phyloP scores from a whole-genome alignment of 1,140 invertebrate species.

The Apocrypta bakeri region DNA sequence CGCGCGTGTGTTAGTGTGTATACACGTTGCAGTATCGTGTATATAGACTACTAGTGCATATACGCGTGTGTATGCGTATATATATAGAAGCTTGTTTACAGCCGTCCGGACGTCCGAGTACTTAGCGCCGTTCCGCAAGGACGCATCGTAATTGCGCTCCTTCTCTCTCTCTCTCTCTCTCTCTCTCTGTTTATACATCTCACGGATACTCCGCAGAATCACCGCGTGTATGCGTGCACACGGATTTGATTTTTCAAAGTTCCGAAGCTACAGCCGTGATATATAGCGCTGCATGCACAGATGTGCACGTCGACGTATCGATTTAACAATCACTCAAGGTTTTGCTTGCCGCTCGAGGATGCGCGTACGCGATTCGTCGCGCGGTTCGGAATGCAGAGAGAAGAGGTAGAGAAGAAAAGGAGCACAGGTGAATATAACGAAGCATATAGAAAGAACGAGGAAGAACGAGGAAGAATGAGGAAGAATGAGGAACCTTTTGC shows the following conservation, averaged over 20 bases:
- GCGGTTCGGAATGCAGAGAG: too few relatives aligned
- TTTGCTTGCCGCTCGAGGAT: not conserved
- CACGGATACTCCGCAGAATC: too few relatives aligned
- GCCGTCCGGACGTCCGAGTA: conserved; percentile 37
- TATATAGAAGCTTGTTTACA: not conserved
- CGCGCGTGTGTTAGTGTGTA: too few relatives aligned
- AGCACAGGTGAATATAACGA: not conserved
- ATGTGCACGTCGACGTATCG: conserved; percentile 6
- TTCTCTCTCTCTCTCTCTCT: not conserved
- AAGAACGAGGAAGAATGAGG: conserved; percentile 30
- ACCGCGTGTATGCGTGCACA: too few relatives aligned
- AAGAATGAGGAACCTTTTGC: conserved; percentile 90
- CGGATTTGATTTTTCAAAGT: too few relatives aligned
- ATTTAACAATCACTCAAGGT: conserved; percentile 47
- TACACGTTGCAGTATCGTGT: too few relatives aligned
- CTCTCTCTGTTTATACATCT: not conserved
- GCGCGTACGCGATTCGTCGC: too few relatives aligned
- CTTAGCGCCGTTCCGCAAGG: conserved; percentile 36
- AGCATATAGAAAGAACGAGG: not conserved
- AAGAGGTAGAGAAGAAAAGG: too few relatives aligned
- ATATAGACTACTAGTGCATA: not conserved
- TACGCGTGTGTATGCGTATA: not conserved
- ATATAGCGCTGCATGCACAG: too few relatives aligned
- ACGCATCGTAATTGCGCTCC: not conserved
- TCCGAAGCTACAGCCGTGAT: too few relatives aligned